These are phyloP conservation scores for Danio aesculapii DNA, from an alignment of 2,797 vertebrate genomes.

Conservation along the genomic window DNA sequence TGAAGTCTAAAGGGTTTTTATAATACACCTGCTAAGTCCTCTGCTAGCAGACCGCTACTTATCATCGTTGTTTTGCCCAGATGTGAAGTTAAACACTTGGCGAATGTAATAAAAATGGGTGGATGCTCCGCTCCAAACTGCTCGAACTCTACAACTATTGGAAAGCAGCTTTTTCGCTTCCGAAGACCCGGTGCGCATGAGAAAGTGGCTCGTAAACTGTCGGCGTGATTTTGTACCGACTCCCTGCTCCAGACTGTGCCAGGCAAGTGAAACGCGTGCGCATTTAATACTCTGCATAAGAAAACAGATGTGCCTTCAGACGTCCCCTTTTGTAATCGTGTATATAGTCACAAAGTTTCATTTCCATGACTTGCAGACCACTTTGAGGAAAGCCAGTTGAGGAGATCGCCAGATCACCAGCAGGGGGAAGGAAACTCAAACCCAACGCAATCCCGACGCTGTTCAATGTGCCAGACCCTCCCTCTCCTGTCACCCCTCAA, in stretches of 20 bases:
- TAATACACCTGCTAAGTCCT: slow-evolving; percentile 33
- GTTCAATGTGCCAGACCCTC: slow-evolving; percentile 77
- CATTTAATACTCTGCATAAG: neutral
- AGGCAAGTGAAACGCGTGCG: slow-evolving; percentile 68
- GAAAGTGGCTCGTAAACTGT: slow-evolving; percentile 84
- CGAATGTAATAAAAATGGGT: slow-evolving; percentile 70
- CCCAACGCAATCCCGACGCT: slow-evolving; percentile 85
- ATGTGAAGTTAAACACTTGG: slow-evolving; percentile 42
- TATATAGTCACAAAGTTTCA: neutral
- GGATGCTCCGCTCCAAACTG: slow-evolving; percentile 86
- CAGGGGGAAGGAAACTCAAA: slow-evolving; percentile 83
- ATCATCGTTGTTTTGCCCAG: slow-evolving; percentile 36
- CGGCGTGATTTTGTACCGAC: slow-evolving; percentile 83
- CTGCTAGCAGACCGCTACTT: slow-evolving; percentile 51
- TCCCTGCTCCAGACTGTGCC: slow-evolving; percentile 83
- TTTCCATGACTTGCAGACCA: slow-evolving; percentile 71
- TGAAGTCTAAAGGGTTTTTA: neutral
- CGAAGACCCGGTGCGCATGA: slow-evolving; percentile 80
- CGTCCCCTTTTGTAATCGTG: neutral
- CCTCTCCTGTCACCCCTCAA: slow-evolving; percentile 76
- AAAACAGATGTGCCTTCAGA: neutral
- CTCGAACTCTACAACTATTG: slow-evolving; percentile 82
- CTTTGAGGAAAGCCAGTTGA: slow-evolving; percentile 85
- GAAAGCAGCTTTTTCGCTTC: slow-evolving; percentile 84
- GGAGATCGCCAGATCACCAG: slow-evolving; percentile 82